Evolutionary conservation across 2,888 invertebrate species (phyloP).

Genomic region (Sialis fuliginosa): DNA sequence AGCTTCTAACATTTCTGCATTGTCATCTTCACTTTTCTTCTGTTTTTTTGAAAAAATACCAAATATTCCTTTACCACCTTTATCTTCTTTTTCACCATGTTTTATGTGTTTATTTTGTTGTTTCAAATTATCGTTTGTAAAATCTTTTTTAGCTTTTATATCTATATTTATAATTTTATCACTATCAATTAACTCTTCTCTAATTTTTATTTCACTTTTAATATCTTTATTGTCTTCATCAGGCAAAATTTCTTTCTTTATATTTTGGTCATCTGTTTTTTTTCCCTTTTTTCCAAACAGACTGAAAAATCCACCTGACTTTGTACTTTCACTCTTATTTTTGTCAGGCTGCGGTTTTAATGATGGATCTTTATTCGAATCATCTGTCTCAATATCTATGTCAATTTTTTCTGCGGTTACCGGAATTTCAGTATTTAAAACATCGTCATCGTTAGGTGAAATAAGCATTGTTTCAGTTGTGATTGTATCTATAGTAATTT

Average conservation of each 20-base stretch:
- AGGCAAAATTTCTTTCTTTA: too few relatives aligned
- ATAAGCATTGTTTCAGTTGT: not conserved
- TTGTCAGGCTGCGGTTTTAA: not conserved
- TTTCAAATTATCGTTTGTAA: too few relatives aligned
- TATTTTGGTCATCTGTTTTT: constrained; percentile 5
- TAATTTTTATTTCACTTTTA: constrained; percentile 3
- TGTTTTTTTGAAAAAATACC: too few relatives aligned
- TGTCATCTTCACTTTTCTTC: too few relatives aligned
- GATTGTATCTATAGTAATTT: not conserved
- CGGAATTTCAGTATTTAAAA: constrained; percentile 12
- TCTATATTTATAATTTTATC: too few relatives aligned
- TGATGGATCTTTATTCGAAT: too few relatives aligned
- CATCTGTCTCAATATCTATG: not conserved
- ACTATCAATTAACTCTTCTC: constrained; percentile 1
- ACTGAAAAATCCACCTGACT: constrained; percentile 12
- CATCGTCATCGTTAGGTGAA: constrained; percentile 7
- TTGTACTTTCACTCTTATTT: constrained; percentile 1
- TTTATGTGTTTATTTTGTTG: too few relatives aligned
- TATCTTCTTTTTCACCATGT: too few relatives aligned
- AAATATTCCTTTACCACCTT: too few relatives aligned
- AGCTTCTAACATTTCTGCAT: too few relatives aligned
- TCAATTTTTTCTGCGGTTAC: constrained; percentile 8
- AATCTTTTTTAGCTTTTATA: too few relatives aligned
- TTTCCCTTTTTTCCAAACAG: constrained; percentile 15
- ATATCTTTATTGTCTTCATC: constrained; percentile 8